A percentile compares a stretch with the other conserved stretches of the same genome.
Evolutionary conservation across 2,113 vertebrate genomes (phyloP).

Genomic region (Barnardius zonarius): DNA sequence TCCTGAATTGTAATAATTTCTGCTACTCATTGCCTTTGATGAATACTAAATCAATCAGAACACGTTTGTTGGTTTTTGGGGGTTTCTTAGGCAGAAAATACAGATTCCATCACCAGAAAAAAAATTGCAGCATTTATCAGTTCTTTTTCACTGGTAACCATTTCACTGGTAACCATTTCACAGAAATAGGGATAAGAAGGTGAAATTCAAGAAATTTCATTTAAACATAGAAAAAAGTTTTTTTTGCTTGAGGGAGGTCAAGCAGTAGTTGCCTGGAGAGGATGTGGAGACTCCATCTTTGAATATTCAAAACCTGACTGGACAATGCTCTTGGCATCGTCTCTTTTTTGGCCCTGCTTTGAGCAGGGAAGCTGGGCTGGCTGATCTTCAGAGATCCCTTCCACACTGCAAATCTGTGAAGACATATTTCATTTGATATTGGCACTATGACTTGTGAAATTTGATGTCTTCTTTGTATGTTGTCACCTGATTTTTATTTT

Average conservation of each 20-base stretch:
- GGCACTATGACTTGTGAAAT: neutral
- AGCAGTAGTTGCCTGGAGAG: neutral
- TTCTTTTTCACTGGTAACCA: neutral
- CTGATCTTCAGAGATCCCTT: neutral
- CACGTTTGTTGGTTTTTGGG: too few relatives aligned
- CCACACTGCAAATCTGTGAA: neutral
- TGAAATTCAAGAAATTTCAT: neutral
- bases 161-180: neutral
- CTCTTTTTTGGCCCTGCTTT: neutral
- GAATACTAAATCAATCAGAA: neutral
- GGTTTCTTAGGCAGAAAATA: neutral
- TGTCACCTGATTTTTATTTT: neutral
- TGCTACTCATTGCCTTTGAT: neutral
- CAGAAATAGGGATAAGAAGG: neutral
- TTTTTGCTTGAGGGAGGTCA: neutral
- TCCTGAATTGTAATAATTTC: neutral
- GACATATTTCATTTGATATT: neutral
- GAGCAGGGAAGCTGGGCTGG: neutral
- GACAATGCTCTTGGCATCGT: rapidly evolving
- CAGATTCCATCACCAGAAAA: neutral
- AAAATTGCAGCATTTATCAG: neutral
- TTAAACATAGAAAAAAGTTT: neutral
- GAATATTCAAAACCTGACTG: neutral
- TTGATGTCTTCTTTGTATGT: neutral
- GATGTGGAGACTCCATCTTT: neutral